Evolutionary conservation across 2,113 vertebrate genomes (phyloP), one percentile per base, ranked within the genome.

Genomic region (Macheiramphus alcinus): DNA sequence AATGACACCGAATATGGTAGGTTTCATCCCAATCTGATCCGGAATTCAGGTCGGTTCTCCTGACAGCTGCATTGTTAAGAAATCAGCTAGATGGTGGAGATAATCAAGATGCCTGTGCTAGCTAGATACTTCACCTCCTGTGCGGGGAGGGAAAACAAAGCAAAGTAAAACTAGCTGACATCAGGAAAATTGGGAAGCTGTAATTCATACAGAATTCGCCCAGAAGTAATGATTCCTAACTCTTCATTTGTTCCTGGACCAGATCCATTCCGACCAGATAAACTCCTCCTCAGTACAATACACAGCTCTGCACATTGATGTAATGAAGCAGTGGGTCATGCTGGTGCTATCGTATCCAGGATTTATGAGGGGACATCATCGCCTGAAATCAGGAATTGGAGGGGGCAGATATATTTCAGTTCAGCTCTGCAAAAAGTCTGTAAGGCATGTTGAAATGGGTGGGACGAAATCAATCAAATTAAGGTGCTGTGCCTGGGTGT

Each of bases 211-310:
- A 27, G 90, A 95, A 25, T 53, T 90, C 91, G 94, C 86, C 58
- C 78, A 88, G 92, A 96, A 97, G 95, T 96, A 96, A 96, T 94
- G 96, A 95, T 95, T 94, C 83, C 94, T 96, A 38, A 90, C 88
- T 94, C 94, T 96, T 97, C 90, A 90, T 98, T 98, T 97, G 72
- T 95, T 97, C 94, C 97, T 98, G 98, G 97, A 93, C 68, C 27
- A 18, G 92, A 76, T 97, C 96, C 96, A 95, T 96, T 91, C 82
- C 55, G 56, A 90, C 76, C 79, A 97, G 97, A 98, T 96, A 97
- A 97, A 96, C 62, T 95, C 95, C 73, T 29, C 91, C 83, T 96
- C 68, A 80, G 96, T 93, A 96, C 95, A 95, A 96, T 65, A 52
- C 73, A 73, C 61, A 25, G 45, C 81, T 95, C 94, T 91, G 65